phyloP scores from a whole-genome alignment of 2,888 invertebrate genomes.

The Teleogryllus oceanicus region DNA sequence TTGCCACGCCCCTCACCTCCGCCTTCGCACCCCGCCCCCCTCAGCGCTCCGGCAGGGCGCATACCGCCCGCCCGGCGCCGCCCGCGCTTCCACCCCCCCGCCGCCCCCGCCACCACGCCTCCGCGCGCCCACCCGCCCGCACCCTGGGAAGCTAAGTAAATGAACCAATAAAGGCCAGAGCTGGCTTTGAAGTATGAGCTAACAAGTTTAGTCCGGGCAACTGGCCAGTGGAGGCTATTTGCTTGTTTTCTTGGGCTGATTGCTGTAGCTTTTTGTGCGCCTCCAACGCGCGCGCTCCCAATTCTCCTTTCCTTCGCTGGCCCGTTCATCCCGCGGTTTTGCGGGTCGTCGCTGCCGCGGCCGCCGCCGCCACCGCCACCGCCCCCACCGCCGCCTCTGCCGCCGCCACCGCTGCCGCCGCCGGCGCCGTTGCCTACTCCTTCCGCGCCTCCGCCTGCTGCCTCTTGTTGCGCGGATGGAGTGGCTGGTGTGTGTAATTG shows the following conservation, averaged over 20 bases:
- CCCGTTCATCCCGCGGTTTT: not conserved
- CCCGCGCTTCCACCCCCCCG: not conserved
- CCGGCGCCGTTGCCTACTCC: no score
- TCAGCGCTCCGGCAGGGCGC: not conserved
- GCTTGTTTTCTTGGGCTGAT: constrained; percentile 18
- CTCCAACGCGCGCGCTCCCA: not conserved
- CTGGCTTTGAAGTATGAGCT: constrained; percentile 18
- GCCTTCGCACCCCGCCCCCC: not conserved
- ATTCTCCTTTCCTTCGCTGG: not conserved
- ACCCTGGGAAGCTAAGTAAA: constrained; percentile 1
- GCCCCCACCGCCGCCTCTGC: no score
- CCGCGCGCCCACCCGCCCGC: not conserved
- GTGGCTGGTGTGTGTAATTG: constrained; percentile 18
- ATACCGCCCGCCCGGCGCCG: not conserved
- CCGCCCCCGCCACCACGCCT: not conserved
- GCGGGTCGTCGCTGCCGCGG: not conserved
- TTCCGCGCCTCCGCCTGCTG: not conserved
- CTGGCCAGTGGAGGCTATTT: constrained; percentile 6
- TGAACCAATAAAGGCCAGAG: not conserved
- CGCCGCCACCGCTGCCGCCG: no score
- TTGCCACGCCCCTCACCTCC: not conserved
- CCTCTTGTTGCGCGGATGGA: not conserved
- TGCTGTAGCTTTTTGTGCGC: constrained; percentile 2
- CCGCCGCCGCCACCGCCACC: no score
- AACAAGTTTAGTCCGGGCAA: constrained; percentile 2